Conservation (phyloP, 2,888 invertebrate species). For the Mythimna lalbum region DNA sequence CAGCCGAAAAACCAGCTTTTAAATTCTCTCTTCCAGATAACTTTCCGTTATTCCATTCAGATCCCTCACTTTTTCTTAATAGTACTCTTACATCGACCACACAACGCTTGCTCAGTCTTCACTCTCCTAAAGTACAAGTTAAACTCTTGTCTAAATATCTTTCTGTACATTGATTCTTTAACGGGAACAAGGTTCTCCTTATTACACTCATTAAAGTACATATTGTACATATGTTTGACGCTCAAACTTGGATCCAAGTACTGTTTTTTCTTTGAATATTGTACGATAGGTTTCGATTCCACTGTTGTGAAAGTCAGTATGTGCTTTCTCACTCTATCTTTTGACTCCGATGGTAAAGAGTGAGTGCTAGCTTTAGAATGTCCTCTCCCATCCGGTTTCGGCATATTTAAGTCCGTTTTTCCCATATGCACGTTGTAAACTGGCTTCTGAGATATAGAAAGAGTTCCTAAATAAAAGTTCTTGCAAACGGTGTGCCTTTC, state of each 20-base stretch:
- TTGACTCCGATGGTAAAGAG: slow-evolving; percentile 78
- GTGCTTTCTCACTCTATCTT: slow-evolving; percentile 83
- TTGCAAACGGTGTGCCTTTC: slow-evolving; percentile 83
- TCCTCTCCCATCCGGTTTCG: slow-evolving; percentile 86
- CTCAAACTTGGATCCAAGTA: slow-evolving; percentile 78
- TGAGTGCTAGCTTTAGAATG: slow-evolving; percentile 81
- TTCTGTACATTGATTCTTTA: slow-evolving; percentile 87
- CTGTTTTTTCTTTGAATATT: slow-evolving; percentile 82
- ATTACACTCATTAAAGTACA: slow-evolving; percentile 79
- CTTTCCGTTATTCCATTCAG: slow-evolving; percentile 11
- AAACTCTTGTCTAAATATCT: slow-evolving; percentile 84
- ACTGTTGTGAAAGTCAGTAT: slow-evolving; percentile 80
- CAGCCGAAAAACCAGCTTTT: background rate
- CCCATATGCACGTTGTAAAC: slow-evolving; percentile 86
- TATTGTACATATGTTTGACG: slow-evolving; percentile 83
- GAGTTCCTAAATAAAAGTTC: slow-evolving; percentile 85
- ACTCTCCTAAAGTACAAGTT: slow-evolving; percentile 83
- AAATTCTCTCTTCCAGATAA: background rate
- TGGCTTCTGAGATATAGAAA: slow-evolving; percentile 87
- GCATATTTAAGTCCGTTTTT: slow-evolving; percentile 85
- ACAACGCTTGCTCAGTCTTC: slow-evolving; percentile 77
- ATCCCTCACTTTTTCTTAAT: slow-evolving; percentile 78
- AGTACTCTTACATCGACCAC: slow-evolving; percentile 82
- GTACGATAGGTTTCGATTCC: slow-evolving; percentile 80
- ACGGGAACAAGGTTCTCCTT: slow-evolving; percentile 76